A percentile compares a stretch with the other conserved stretches of the same genome.
Conservation (phyloP, 2,888 invertebrate genomes). For the Autographa gamma region DNA sequence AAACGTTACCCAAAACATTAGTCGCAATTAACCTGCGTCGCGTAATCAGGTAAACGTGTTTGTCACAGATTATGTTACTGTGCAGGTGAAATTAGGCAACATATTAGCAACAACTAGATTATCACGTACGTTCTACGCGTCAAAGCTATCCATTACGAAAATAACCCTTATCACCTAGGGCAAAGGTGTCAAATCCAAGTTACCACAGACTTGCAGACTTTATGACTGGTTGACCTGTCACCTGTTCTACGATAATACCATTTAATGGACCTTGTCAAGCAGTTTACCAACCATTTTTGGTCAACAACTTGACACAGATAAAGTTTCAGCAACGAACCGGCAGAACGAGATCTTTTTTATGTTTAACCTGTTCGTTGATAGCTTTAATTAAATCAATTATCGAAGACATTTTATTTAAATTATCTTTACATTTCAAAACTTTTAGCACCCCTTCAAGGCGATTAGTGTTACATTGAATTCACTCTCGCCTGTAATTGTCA, state of each 20-base stretch:
- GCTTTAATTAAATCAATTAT: constrained; percentile 10
- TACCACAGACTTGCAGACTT: no score
- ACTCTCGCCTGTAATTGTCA: constrained; percentile 19
- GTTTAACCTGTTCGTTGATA: constrained; percentile 24
- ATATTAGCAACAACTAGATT: constrained; percentile 25
- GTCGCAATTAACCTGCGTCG: constrained; percentile 41
- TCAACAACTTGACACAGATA: constrained; percentile 51
- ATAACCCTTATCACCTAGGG: not conserved
- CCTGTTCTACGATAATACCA: constrained; percentile 31
- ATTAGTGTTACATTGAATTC: constrained; percentile 29
- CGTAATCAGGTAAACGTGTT: constrained; percentile 54
- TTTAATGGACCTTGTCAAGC: constrained; percentile 34
- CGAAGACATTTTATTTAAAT: not conserved
- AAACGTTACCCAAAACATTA: constrained; percentile 42
- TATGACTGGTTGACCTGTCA: constrained; percentile 52
- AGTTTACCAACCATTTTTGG: constrained; percentile 31
- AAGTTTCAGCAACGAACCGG: constrained; percentile 44
- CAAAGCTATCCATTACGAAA: not conserved
- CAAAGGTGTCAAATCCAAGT: not conserved
- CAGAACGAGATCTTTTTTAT: constrained; percentile 30
- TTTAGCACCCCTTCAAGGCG: constrained; percentile 13
- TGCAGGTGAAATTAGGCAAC: constrained; percentile 56
- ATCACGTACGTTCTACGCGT: constrained; percentile 28
- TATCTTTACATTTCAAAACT: constrained; percentile 9
- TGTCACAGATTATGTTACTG: constrained; percentile 58